Percentiles rank a stretch among this genome's conserved stretches.
phyloP scores from a whole-genome alignment of 2,888 invertebrate species.

The Oligia fasciuncula region DNA sequence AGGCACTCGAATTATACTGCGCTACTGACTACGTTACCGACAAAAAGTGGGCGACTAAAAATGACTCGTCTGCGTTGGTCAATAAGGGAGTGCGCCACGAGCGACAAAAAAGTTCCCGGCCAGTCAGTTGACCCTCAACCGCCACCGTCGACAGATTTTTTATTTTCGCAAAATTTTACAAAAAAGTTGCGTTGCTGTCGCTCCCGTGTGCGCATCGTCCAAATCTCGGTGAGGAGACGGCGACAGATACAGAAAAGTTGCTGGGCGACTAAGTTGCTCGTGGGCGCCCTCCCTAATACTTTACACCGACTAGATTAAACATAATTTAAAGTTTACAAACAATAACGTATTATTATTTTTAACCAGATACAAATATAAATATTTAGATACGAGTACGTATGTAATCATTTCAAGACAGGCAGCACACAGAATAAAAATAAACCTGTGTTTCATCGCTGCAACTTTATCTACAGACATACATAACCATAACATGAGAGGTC shows the following conservation, averaged over 20 bases:
- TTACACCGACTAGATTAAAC: not conserved
- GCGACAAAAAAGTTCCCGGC: too few species aligned
- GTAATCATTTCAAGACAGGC: not conserved
- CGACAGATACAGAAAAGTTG: too few species aligned
- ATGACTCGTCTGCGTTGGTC: not conserved
- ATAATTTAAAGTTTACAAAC: constrained; percentile 5
- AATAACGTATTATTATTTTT: constrained; percentile 1
- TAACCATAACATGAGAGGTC: too few species aligned
- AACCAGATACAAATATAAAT: not conserved
- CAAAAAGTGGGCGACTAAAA: not conserved
- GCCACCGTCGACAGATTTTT: too few species aligned
- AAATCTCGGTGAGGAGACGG: too few species aligned
- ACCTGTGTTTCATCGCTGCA: not conserved
- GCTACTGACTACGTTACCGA: not conserved
- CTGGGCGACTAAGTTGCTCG: too few species aligned
- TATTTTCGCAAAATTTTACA: too few species aligned
- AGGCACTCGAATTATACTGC: not conserved
- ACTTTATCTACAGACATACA: not conserved
- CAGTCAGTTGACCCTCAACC: too few species aligned
- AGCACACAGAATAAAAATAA: not conserved
- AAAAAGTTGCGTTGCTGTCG: too few species aligned
- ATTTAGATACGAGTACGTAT: not conserved
- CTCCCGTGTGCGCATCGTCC: too few species aligned
- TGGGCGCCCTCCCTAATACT: not conserved
- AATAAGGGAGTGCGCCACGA: not conserved